Base-by-base conservation (phyloP, 2,888 invertebrate species). In the Adelognathus sp. region DNA sequence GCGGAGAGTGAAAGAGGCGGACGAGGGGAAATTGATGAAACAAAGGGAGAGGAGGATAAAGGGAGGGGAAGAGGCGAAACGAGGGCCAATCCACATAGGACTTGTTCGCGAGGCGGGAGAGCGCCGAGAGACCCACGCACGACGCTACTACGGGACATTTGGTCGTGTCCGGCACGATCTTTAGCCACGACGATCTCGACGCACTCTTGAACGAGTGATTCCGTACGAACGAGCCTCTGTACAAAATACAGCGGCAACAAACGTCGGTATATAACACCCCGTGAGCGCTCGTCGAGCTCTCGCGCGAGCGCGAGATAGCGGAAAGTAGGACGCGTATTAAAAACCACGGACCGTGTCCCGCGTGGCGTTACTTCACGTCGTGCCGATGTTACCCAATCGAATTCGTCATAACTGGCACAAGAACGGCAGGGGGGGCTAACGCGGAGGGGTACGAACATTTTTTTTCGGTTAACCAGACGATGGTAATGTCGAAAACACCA, bases 261-360 rank as follows among this genome's bases (percentile, higher is more conserved):
- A 54, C 54, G 16, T 27, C 33, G 16, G 54, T 18, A 16, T 9
- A 39, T 16, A 27, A 39, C 52, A 54, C 66, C 52, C n/a, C 39
- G 54, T 67, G 41, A 39, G 41, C 27, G 36, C 52, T 54, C 50
- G 44, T 41, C 46, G 71, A 72, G 75, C 74, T 73, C 58, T 67
- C 81, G 81, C 76, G 69, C 70, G 76, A 82, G 84, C 79, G 79
- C 81, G 86, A 86, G 87, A 90, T 87, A 87, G 87, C 88, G 86
- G 87, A 91, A 91, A 91, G 91, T 91, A 90, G 91, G 90, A 90
- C 91, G 89, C 90, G 90, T 90, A 90, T 91, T 91, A 91, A 91
- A 91, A 91, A 91, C 90, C 90, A 89, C 91, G 89, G 88, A 88
- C 88, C 89, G 86, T 90, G 88, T 89, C 88, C 87, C 87, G 88